Conservation (phyloP, 2,797 vertebrate species). For the Fringilla coelebs region DNA sequence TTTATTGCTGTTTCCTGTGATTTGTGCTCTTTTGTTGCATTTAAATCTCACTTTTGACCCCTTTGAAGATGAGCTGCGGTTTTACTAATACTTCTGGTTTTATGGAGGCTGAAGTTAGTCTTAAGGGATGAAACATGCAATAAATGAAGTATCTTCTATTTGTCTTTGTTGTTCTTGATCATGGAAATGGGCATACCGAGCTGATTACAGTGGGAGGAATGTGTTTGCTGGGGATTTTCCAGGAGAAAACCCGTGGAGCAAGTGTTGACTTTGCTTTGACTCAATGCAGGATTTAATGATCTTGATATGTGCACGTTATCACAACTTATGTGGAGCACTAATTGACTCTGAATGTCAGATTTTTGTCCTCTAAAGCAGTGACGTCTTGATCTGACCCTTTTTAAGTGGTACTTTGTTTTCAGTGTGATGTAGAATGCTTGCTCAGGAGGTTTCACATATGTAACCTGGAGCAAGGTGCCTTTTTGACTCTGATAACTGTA, state of each 20-base stretch:
- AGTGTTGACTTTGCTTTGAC: slow-evolving; percentile 18
- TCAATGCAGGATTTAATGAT: background rate
- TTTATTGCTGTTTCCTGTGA: background rate
- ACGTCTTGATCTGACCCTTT: background rate
- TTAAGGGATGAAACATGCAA: background rate
- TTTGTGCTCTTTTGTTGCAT: background rate
- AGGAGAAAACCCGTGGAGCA: background rate
- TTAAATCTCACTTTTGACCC: background rate
- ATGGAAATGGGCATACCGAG: background rate
- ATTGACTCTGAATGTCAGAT: slow-evolving; percentile 39
- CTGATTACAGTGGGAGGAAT: background rate
- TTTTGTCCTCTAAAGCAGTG: slow-evolving; percentile 34
- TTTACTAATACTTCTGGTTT: background rate
- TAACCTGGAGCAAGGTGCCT: slow-evolving; percentile 45
- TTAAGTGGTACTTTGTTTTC: background rate
- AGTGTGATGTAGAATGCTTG: background rate
- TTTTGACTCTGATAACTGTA: slow-evolving; percentile 32
- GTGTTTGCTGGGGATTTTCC: slow-evolving; percentile 20
- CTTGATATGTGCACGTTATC: background rate
- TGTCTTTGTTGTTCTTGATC: background rate
- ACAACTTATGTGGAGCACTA: background rate
- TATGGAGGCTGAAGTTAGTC: background rate
- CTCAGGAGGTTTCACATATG: background rate
- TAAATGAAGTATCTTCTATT: background rate
- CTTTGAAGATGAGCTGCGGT: background rate